Base-by-base conservation (phyloP, 37 sponge, comb jelly and placozoan genomes). In the Chondrosia reniformis region DNA sequence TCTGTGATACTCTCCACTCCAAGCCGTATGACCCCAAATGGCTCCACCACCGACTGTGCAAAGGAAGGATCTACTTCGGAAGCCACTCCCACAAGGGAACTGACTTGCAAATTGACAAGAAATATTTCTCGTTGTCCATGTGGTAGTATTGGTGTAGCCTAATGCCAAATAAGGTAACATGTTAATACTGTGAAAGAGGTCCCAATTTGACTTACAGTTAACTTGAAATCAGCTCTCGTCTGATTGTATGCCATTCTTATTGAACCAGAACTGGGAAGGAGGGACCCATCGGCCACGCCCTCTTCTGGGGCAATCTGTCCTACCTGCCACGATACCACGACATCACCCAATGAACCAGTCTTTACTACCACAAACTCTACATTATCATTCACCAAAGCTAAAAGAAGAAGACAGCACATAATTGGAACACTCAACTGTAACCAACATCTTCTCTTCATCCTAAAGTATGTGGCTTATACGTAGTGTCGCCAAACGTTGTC, bases 1-100 rank as follows among this genome's bases (percentile, higher is more conserved):
- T 45, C 83, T 63, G 80, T 74, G 62, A 46, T 66, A 4, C 30
- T 22, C 3, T 12, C 67, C 3, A n/a, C 36, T 0, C 69, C 72
- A 19, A 89, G 67, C 30, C 80, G 83, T 4, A 93, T 62, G 36
- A 93, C 90, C 1, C 94, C 94, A 61, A 58, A 65, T 3, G 89
- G 87, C 76, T 93, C 94, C 74, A 93, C 85, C 27, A 77, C 10
- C 12, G 94, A 30, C 27, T 30, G 15, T 0, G 21, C 78, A 45
- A 52, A 25, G 17, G 41, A 52, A 12, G 73, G 55, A 19, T 80
- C 76, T 12, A 93, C 84, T 30, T 44, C 63, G 2, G 87, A 78
- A 12, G 77, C 79, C 33, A 89, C 80, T 1, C 62, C 84, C 57
- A 63, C 31, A 4, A 49, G 44, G 32, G 86, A 76, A 19, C 33